Conservation (phyloP, 2,888 invertebrate species). For the Pseudococcus longispinus region DNA sequence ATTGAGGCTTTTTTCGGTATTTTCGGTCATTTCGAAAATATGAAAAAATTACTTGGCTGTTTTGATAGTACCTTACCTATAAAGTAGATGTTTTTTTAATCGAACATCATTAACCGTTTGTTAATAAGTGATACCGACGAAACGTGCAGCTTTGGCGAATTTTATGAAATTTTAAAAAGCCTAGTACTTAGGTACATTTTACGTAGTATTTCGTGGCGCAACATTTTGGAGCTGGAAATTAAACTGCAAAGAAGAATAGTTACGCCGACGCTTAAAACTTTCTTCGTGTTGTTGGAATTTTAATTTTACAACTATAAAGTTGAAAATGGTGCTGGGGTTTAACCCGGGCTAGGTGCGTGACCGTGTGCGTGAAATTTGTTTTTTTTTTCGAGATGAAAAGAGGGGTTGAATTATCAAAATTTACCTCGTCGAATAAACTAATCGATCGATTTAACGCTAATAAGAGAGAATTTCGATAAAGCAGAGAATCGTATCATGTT, state of each 20-base stretch:
- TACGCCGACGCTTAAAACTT: neutral
- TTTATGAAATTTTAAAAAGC: neutral
- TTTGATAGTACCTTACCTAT: neutral
- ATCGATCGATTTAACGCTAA: neutral
- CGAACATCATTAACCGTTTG: neutral
- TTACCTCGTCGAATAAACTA: neutral
- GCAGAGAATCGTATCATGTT: neutral
- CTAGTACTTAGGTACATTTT: neutral
- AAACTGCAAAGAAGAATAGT: neutral
- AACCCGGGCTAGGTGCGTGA: neutral
- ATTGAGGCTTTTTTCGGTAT: neutral
- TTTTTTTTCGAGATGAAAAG: neutral
- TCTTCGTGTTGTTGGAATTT: neutral
- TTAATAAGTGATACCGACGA: neutral
- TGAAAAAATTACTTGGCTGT: neutral
- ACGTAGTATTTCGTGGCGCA: neutral
- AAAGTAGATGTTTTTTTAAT: neutral
- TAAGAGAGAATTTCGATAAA: neutral
- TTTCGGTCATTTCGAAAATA: neutral
- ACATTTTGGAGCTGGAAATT: neutral
- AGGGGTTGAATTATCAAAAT: neutral
- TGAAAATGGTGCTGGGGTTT: neutral
- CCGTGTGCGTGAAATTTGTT: neutral
- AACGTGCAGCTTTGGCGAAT: neutral
- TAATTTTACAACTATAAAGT: neutral